These are phyloP conservation scores for Gavialis gangeticus DNA, from an alignment of 2,113 vertebrate genomes.

Conservation along the genomic window DNA sequence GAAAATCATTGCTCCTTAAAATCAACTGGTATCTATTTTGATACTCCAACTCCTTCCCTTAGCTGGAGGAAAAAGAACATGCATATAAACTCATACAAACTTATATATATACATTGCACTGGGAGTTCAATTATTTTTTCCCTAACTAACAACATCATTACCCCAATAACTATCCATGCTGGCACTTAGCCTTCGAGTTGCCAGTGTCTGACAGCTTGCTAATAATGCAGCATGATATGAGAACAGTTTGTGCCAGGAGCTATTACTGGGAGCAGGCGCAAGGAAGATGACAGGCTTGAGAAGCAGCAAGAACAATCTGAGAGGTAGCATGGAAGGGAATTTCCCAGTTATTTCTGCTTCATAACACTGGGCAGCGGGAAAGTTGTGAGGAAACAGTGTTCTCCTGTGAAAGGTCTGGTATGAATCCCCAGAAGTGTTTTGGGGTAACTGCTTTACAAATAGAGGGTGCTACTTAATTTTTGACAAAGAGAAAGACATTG, in stretches of 20 bases:
- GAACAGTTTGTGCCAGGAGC: slow-evolving; percentile 56
- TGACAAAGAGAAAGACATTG: not conserved
- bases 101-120: not conserved
- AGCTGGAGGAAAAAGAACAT: not conserved
- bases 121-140: slow-evolving; percentile 55
- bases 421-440: slow-evolving; percentile 28
- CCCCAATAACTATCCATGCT: not conserved
- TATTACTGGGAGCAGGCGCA: slow-evolving; percentile 33
- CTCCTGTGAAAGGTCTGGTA: not conserved
- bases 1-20: not conserved
- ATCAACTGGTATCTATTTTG: not conserved
- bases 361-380: slow-evolving; percentile 3
- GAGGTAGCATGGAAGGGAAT: slow-evolving; percentile 41
- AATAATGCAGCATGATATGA: slow-evolving; percentile 55
- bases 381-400: not conserved
- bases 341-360: slow-evolving; percentile 59
- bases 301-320: slow-evolving; percentile 1
- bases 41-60: not conserved
- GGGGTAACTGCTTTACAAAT: slow-evolving; percentile 26
- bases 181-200: slow-evolving; percentile 3
- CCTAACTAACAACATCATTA: not conserved
- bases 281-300: slow-evolving; percentile 59
- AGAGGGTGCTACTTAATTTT: not conserved
- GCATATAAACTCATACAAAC: not conserved
- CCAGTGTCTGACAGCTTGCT: slow-evolving; percentile 72